A percentile compares a stretch with the other conserved stretches of the same genome.
phyloP scores from a whole-genome alignment of 2,113 vertebrate species.

The Notothenia rossii region DNA sequence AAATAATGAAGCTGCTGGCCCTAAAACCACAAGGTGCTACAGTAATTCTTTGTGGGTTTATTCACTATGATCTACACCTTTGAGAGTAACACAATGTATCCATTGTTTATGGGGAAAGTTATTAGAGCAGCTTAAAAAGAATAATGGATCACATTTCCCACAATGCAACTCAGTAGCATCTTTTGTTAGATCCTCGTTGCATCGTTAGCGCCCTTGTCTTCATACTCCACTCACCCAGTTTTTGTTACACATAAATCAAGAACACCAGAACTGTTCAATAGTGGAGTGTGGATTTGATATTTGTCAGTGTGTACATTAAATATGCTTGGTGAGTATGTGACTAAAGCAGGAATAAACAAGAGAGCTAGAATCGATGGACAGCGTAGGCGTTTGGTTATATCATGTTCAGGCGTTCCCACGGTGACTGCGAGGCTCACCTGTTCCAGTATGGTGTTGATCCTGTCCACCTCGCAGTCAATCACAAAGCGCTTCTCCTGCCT shows the following conservation, averaged over 20 bases:
- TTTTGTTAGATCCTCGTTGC: not conserved
- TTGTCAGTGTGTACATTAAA: not conserved
- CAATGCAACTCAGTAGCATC: not conserved
- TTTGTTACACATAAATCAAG: not conserved
- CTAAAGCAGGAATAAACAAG: not conserved
- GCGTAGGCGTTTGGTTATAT: conserved; percentile 18
- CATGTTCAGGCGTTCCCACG: not conserved
- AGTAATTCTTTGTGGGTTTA: not conserved
- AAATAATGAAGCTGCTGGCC: not conserved
- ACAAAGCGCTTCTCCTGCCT: conserved; percentile 97
- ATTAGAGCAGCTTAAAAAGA: not conserved
- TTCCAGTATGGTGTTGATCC: conserved; percentile 97
- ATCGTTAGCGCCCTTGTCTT: not conserved
- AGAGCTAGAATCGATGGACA: not conserved
- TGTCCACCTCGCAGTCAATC: conserved; percentile 97
- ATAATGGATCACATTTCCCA: not conserved
- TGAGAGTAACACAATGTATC: not conserved
- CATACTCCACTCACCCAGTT: not conserved
- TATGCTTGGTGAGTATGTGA: conserved; percentile 8
- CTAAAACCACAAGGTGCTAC: not conserved
- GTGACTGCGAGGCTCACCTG: conserved; percentile 86
- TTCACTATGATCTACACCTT: not conserved
- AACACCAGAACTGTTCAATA: not conserved
- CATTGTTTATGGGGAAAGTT: not conserved
- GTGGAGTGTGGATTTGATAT: conserved; percentile 1